These are phyloP conservation scores for Resseliella maxima DNA, from an alignment of 2,888 invertebrate genomes.

Conservation along the genomic window DNA sequence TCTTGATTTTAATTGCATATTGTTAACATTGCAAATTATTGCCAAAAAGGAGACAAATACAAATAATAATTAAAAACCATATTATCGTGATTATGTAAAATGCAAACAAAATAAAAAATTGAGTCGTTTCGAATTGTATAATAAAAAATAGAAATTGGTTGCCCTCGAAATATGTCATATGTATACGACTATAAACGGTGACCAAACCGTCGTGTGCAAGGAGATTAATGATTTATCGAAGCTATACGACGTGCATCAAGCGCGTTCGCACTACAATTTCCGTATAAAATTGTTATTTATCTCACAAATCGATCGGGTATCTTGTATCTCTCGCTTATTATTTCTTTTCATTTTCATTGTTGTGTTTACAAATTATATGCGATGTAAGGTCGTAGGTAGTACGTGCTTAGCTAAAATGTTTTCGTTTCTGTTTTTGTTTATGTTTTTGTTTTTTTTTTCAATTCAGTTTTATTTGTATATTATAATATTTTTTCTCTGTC, in stretches of 20 bases:
- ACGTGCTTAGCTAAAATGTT: not conserved
- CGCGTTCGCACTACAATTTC: not conserved
- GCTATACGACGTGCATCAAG: not conserved
- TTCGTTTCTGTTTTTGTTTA: not conserved
- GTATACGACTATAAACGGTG: not conserved
- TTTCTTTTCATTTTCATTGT: not conserved
- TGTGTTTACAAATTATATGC: not conserved
- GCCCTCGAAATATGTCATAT: constrained; percentile 4
- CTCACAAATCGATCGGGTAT: constrained; percentile 44
- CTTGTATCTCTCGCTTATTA: not conserved
- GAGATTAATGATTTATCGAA: constrained; percentile 32
- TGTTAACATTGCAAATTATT: constrained; percentile 39
- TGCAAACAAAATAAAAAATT: not conserved
- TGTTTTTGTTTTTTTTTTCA: not conserved
- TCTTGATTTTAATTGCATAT: not conserved
- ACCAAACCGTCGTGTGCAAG: not conserved
- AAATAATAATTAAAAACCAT: constrained; percentile 22
- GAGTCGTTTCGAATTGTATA: not conserved
- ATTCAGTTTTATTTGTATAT: too few species aligned
- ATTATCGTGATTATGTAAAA: not conserved
- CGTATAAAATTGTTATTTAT: constrained; percentile 36
- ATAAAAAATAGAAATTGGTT: not conserved
- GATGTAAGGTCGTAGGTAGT: constrained; percentile 28
- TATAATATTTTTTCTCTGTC: too few species aligned
- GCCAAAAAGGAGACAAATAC: constrained; percentile 10